Base-by-base conservation (phyloP, 1,140 invertebrate genomes). In the Diplogasteroides magnus region DNA sequence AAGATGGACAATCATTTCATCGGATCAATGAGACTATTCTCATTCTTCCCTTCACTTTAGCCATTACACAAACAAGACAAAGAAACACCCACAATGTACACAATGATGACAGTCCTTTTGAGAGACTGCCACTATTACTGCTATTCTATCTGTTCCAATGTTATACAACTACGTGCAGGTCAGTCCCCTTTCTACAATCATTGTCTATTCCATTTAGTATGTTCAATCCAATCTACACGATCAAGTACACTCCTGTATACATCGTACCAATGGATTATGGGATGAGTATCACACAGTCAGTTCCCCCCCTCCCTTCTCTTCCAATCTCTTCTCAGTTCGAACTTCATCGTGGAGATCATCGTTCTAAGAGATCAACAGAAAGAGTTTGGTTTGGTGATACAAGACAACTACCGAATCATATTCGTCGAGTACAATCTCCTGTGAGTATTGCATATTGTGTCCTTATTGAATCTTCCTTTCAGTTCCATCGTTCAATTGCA, bases 221-320 rank as follows among this genome's bases (percentile, higher is more conserved):
- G 19, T 48, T 48, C 37, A 48, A 48, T 48, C 37, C 6, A 48
- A 48, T 48, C 37, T 48, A 48, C 37, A 48, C 6, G 37, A 48
- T 28, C 57, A 68, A 58, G 69, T 71, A 55, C 62, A 71, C 28
- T 71, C 65, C 63, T 71, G 69, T 55, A 63, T 56, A 31, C 69
- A 71, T 32, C 62, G 69, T 57, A 71, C 69, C 19, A 58, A 64
- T 56, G 69, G 69, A 28, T 63, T 71, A 25, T 71, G 69, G 69
- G 69, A 71, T 61, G 69, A 71, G 63, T 71, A 64, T 63, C 55
- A 63, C 25, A 64, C 37, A 61, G 69, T 71, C 13, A 58, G 68
- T 58, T 37, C n/a, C 13, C 13, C 27, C 59, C 3, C 59, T 56
- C 59, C 6, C 19, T 11, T 48, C 37, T 48, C 37, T 48, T 6